Evolutionary conservation across 37 sponge, comb jelly and placozoan genomes (phyloP).

Genomic region (Dysidea cf. avara): DNA sequence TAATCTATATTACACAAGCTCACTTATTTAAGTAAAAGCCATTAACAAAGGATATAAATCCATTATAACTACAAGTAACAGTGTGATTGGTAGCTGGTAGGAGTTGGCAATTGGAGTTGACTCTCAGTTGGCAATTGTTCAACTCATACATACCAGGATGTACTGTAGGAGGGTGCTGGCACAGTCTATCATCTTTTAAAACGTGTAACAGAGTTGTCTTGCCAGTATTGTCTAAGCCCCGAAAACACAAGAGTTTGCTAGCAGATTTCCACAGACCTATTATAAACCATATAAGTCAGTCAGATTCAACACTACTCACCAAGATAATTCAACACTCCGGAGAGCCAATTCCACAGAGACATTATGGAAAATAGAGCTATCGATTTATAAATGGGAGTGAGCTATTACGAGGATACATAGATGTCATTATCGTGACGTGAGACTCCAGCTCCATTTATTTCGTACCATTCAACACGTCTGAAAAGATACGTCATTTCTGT

Average conservation of each 20-base stretch:
- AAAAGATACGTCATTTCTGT: too few relatives aligned
- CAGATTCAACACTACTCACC: constrained; percentile 35
- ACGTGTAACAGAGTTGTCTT: constrained; percentile 97
- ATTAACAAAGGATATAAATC: too few relatives aligned
- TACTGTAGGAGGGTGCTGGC: constrained; percentile 86
- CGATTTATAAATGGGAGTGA: too few relatives aligned
- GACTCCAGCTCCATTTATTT: too few relatives aligned
- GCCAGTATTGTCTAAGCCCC: constrained; percentile 97
- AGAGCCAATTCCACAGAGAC: constrained; percentile 85
- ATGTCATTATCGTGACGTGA: too few relatives aligned
- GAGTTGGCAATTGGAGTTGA: too few relatives aligned
- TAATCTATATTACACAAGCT: too few relatives aligned
- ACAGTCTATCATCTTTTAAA: constrained; percentile 94
- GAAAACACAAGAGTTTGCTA: constrained; percentile 92
- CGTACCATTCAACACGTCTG: too few relatives aligned
- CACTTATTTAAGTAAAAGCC: too few relatives aligned
- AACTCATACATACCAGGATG: constrained; percentile 70
- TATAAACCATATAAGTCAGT: neutral
- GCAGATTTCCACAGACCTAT: constrained; percentile 87
- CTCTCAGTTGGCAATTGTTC: neutral
- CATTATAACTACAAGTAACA: too few relatives aligned
- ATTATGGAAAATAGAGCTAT: constrained; percentile 35
- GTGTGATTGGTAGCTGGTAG: too few relatives aligned
- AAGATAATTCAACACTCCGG: constrained; percentile 74
- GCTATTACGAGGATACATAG: too few relatives aligned